A percentile compares a stretch with the other conserved stretches of the same genome.
phyloP scores from a whole-genome alignment of 2,797 vertebrate genomes.

The Rhynchonycteris naso region DNA sequence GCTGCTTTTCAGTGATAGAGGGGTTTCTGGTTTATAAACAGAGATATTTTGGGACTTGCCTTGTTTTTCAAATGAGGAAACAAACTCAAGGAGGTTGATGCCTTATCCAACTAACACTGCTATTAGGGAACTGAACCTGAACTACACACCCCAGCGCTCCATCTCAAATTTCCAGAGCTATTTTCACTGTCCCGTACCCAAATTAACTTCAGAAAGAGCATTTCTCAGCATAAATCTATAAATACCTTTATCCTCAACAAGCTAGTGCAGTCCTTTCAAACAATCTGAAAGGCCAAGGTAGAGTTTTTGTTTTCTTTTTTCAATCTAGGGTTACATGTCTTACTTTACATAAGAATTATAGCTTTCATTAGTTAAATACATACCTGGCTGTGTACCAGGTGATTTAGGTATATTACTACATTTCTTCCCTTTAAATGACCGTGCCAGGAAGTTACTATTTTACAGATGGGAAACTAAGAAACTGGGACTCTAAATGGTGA shows the following conservation, averaged over 20 bases:
- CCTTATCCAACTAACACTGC: not conserved
- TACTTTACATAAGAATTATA: not conserved
- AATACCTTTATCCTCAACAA: not conserved
- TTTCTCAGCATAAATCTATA: not conserved
- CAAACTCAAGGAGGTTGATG: not conserved
- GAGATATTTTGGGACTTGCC: not conserved
- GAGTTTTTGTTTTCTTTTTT: not conserved
- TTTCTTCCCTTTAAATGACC: not conserved
- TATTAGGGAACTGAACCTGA: not conserved
- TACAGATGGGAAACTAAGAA: constrained; percentile 44
- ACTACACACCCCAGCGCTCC: accelerated
- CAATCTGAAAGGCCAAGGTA: not conserved
- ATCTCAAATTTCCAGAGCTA: not conserved
- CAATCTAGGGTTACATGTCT: not conserved
- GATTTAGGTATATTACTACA: not conserved
- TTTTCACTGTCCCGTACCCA: not conserved
- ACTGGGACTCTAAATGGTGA: not conserved
- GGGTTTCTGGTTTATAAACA: not conserved
- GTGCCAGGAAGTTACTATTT: constrained; percentile 19
- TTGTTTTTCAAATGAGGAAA: constrained; percentile 23
- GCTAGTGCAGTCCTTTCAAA: not conserved
- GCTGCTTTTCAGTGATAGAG: not conserved
- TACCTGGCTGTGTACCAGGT: not conserved
- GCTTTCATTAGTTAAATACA: not conserved
- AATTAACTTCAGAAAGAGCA: not conserved